A percentile compares a stretch with the other conserved stretches of the same genome.
Evolutionary conservation across 2,797 vertebrate genomes (phyloP).

Genomic region (Amblyopsis hoosieri): DNA sequence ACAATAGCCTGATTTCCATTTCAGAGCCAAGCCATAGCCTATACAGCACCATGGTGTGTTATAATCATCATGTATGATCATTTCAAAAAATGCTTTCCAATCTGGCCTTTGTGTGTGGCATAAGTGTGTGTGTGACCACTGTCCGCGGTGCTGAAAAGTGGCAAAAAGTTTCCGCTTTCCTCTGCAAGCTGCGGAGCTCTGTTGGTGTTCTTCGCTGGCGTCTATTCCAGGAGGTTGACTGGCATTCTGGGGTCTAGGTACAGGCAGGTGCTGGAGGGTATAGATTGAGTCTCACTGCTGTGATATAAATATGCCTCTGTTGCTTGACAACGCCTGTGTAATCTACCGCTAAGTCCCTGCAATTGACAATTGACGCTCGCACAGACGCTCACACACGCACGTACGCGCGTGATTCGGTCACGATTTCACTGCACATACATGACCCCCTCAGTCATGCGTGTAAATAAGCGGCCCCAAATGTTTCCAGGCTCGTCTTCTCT

Average conservation of each 20-base stretch:
- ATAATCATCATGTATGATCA: too few relatives aligned
- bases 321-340: slow-evolving; percentile 26
- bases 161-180: slow-evolving; percentile 32
- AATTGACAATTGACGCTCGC: slow-evolving; percentile 10
- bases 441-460: slow-evolving; percentile 18
- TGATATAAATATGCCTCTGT: slow-evolving; percentile 46
- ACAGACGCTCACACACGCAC: too few relatives aligned
- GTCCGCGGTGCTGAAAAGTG: slow-evolving; percentile 27
- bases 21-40: slow-evolving; percentile 33
- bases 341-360: slow-evolving; percentile 32
- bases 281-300: slow-evolving; percentile 37
- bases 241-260: slow-evolving; percentile 55
- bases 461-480: background rate
- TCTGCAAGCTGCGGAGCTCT: slow-evolving; percentile 18
- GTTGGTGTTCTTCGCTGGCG: slow-evolving; percentile 46
- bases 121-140: slow-evolving; percentile 6
- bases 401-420: slow-evolving; percentile 12
- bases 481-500: slow-evolving; percentile 7
- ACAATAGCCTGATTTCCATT: slow-evolving; percentile 59
- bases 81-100: slow-evolving; percentile 46
- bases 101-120: slow-evolving; percentile 40
- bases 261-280: slow-evolving; percentile 58
- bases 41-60: too few relatives aligned
- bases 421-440: slow-evolving; percentile 36
- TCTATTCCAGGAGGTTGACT: slow-evolving; percentile 54